Percentiles rank a stretch among this genome's conserved stretches.
phyloP scores from a whole-genome alignment of 2,113 vertebrate genomes.

The Pituophis catenifer region DNA sequence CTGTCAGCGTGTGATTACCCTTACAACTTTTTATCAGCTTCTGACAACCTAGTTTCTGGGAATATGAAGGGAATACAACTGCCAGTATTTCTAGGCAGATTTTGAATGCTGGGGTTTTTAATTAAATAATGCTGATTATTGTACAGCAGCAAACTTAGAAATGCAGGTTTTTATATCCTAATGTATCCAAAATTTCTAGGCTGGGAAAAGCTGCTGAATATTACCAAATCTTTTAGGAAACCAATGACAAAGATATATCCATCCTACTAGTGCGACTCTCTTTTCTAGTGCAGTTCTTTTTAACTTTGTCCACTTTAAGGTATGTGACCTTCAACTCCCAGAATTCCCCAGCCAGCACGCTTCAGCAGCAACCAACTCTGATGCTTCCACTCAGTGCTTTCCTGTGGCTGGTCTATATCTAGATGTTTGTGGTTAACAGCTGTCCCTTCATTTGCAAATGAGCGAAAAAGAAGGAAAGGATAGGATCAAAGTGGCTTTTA shows the following conservation, averaged over 20 bases:
- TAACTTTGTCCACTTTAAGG: neutral
- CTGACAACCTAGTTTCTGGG: neutral
- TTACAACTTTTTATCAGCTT: neutral
- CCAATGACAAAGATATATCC: no score
- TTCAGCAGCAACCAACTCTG: neutral
- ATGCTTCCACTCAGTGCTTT: neutral
- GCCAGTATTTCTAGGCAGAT: neutral
- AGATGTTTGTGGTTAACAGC: neutral
- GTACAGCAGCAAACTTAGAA: neutral
- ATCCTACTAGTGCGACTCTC: neutral
- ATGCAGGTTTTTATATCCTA: neutral
- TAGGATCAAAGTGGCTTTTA: neutral
- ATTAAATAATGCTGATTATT: neutral
- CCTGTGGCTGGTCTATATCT: neutral
- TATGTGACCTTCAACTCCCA: neutral
- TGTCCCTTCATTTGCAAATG: neutral
- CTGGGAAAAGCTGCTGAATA: no score
- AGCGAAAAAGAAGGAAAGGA: neutral
- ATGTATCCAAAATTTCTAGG: neutral
- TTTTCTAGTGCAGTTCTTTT: neutral
- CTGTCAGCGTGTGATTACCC: neutral
- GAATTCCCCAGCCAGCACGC: neutral
- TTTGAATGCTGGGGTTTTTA: neutral
- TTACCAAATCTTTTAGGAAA: neutral
- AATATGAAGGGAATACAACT: neutral